Conservation (phyloP, 1,140 invertebrate genomes). For the Ridgeia piscesae region DNA sequence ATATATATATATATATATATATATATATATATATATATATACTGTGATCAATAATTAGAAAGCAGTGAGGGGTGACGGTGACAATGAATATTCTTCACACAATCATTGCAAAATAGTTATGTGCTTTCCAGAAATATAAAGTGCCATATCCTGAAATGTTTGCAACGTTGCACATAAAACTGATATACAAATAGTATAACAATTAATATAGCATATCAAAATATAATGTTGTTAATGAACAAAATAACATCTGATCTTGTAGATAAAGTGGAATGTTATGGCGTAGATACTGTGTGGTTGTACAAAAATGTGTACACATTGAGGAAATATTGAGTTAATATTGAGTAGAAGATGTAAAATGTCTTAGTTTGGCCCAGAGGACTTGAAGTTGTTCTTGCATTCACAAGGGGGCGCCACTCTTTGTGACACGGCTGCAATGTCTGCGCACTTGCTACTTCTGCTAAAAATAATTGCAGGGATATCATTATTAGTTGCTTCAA, state of each 20-base stretch:
- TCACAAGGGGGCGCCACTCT: neutral
- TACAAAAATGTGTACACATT: neutral
- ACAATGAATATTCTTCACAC: no score
- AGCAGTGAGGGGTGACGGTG: no score
- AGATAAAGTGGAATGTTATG: neutral
- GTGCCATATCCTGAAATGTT: no score
- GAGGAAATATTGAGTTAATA: neutral
- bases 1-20: no score
- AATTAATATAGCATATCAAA: no score
- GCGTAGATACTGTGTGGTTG: neutral
- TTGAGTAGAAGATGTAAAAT: neutral
- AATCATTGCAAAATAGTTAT: no score
- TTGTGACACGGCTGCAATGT: neutral
- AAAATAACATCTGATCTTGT: neutral
- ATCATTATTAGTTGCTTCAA: neutral
- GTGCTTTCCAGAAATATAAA: no score
- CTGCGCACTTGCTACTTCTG: neutral
- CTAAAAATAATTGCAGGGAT: neutral
- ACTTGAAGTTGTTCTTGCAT: neutral
- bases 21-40: no score
- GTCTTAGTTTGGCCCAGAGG: neutral
- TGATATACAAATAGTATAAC: no score
- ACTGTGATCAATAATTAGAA: no score
- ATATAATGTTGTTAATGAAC: neutral
- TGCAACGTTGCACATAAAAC: no score